A percentile compares a stretch with the other conserved stretches of the same genome.
phyloP scores from a whole-genome alignment of 2,888 invertebrate species.

The Chirona hameri region DNA sequence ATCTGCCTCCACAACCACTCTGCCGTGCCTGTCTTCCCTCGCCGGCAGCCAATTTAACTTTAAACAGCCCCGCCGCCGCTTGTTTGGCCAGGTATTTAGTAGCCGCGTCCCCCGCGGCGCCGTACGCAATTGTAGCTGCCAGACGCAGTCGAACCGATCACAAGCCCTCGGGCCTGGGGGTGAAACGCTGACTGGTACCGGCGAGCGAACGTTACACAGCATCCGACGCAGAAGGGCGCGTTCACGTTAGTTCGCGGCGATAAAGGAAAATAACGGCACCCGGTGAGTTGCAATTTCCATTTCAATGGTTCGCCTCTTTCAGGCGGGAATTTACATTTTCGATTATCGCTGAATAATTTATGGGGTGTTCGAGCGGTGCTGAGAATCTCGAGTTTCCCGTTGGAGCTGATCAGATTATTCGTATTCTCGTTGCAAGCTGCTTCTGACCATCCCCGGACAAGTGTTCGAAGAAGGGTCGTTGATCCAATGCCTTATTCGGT shows the following conservation, averaged over 20 bases:
- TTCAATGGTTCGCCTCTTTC: neutral
- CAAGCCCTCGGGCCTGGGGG: neutral
- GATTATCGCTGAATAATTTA: slow-evolving; percentile 23
- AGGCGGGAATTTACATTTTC: slow-evolving; percentile 1
- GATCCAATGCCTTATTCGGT: too few relatives aligned
- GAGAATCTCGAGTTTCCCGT: neutral
- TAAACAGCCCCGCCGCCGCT: neutral
- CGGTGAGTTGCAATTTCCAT: neutral
- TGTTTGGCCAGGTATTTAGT: slow-evolving; percentile 6
- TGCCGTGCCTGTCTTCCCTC: neutral
- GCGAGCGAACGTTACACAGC: neutral
- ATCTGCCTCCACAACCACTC: neutral
- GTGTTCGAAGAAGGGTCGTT: too few relatives aligned
- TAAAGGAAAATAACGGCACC: neutral
- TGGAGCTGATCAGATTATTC: too few relatives aligned
- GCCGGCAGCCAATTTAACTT: neutral
- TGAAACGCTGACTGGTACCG: neutral
- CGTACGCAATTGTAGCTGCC: neutral
- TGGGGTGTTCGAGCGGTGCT: neutral
- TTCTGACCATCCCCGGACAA: too few relatives aligned
- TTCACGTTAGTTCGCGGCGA: neutral
- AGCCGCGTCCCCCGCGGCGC: slow-evolving; percentile 1
- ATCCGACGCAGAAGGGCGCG: neutral
- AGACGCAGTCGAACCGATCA: neutral
- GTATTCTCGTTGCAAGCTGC: too few relatives aligned